Percentiles rank a stretch among this genome's conserved stretches.
These are phyloP conservation scores for Micrasema minimum DNA, from an alignment of 1,140 invertebrate species.

Conservation along the genomic window DNA sequence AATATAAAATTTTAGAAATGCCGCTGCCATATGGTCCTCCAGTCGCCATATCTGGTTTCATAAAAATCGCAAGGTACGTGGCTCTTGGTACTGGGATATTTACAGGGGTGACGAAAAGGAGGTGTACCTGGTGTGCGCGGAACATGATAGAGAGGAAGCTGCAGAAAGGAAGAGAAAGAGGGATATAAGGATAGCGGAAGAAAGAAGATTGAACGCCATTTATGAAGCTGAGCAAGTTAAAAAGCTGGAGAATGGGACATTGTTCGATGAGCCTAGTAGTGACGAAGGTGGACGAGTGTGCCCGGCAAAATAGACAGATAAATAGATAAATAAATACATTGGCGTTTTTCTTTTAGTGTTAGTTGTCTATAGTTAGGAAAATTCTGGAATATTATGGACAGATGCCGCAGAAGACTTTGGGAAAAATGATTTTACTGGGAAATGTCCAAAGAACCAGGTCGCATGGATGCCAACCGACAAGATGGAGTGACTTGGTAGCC, in stretches of 20 bases:
- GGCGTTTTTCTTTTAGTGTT: too few relatives aligned
- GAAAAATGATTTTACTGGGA: too few relatives aligned
- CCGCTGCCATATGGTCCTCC: constrained; percentile 58
- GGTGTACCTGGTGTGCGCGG: constrained; percentile 56
- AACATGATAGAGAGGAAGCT: constrained; percentile 55
- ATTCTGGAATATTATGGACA: too few relatives aligned
- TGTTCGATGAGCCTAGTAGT: constrained; percentile 12
- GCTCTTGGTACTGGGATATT: constrained; percentile 60
- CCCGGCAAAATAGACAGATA: too few relatives aligned
- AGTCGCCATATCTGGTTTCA: constrained; percentile 58
- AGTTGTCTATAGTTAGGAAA: too few relatives aligned
- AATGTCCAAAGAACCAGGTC: too few relatives aligned
- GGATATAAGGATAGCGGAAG: constrained; percentile 56
- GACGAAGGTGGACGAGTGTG: too few relatives aligned
- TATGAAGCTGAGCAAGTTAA: constrained; percentile 57
- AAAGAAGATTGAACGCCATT: constrained; percentile 57
- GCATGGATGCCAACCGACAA: too few relatives aligned
- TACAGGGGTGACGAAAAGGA: constrained; percentile 57
- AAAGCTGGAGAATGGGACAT: constrained; percentile 52
- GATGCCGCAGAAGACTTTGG: too few relatives aligned
- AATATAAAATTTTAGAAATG: constrained; percentile 1
- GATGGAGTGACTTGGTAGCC: too few relatives aligned
- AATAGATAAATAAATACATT: too few relatives aligned
- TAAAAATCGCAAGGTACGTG: constrained; percentile 58
- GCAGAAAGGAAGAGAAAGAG: constrained; percentile 57